These are phyloP conservation scores for Agrotis clavis DNA, from an alignment of 2,888 invertebrate genomes.

Conservation along the genomic window DNA sequence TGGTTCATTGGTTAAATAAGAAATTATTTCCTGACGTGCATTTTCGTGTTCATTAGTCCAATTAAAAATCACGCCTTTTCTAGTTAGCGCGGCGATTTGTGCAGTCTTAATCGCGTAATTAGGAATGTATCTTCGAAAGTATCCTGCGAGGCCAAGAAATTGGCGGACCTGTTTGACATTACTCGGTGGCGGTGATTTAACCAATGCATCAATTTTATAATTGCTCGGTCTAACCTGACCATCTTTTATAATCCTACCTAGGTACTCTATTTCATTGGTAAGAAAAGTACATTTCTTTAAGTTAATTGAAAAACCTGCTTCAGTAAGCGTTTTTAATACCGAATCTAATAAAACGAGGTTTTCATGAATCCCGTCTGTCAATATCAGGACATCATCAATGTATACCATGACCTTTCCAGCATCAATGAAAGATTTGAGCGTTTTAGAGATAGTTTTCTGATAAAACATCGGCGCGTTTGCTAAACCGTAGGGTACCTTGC, in stretches of 20 bases:
- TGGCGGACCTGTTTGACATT: conserved; percentile 11
- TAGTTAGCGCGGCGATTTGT: conserved; percentile 7
- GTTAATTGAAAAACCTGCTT: not conserved
- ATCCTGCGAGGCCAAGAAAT: conserved; percentile 3
- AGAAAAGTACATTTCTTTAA: conserved; percentile 1
- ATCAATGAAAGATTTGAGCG: too few relatives aligned
- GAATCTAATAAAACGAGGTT: conserved; percentile 3
- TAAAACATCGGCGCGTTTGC: too few relatives aligned
- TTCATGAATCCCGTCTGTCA: too few relatives aligned
- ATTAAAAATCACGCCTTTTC: not conserved
- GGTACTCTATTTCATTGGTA: conserved; percentile 1
- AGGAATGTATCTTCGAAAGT: not conserved
- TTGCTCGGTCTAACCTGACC: conserved; percentile 6
- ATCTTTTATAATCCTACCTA: not conserved
- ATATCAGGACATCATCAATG: too few relatives aligned
- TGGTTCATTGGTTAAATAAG: too few relatives aligned
- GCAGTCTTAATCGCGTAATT: conserved; percentile 1
- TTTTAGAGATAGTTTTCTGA: too few relatives aligned
- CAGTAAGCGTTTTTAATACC: not conserved
- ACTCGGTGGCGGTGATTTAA: too few relatives aligned
- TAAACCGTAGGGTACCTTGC: too few relatives aligned
- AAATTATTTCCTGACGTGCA: too few relatives aligned
- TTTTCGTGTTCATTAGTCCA: too few relatives aligned
- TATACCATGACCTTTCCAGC: too few relatives aligned
- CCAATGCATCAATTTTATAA: conserved; percentile 6